Base-by-base conservation (phyloP, 2,888 invertebrate species). In the Amphipoea oculea region DNA sequence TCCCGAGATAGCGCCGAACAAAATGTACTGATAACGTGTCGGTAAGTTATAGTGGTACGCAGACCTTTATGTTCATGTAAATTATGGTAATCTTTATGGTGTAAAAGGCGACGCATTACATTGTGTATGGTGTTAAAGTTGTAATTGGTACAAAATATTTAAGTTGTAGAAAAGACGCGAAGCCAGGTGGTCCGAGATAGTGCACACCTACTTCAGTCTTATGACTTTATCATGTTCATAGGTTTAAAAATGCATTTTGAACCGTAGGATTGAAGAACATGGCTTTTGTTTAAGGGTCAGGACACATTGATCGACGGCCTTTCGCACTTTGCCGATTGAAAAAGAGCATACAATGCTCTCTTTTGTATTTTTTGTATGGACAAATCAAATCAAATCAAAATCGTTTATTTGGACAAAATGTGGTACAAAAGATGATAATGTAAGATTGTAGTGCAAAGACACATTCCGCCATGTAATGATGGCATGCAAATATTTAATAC, bases 1-100 rank as follows among this genome's bases (percentile, higher is more conserved):
- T 86, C 60, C 73, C 29, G 73, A 85, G 89, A 89, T 89, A 89
- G 73, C 78, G 67, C 23, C 71, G 88, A 78, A 87, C 86, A 87
- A 89, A 88, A 89, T 89, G 89, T 84, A 86, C 68, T 57, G 88
- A 88, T 89, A 88, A 51, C 48, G 42, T 80, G 85, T 88, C 86
- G 62, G 66, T 57, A 71, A 82, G 57, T 73, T 86, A 75, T 79
- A 62, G 73, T 65, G 88, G 76, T 67, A 57, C 62, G 73, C 73
- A 78, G 71, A 70, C 65, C 73, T 86, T 86, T 69, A 76, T 42
- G 72, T 79, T 62, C 60, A 79, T 87, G 73, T 77, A 74, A 67
- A 71, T 86, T 85, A 65, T 68, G 23, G 71, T 84, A 69, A 84
- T 86, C 83, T 84, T 82, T 84, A 74, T 54, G 66, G 71, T 42